Percentiles rank a stretch among this genome's conserved stretches.
These are phyloP conservation scores for Temnopleurus reevesii DNA, from an alignment of 53 echinoderm and acorn worm genomes.

Conservation along the genomic window DNA sequence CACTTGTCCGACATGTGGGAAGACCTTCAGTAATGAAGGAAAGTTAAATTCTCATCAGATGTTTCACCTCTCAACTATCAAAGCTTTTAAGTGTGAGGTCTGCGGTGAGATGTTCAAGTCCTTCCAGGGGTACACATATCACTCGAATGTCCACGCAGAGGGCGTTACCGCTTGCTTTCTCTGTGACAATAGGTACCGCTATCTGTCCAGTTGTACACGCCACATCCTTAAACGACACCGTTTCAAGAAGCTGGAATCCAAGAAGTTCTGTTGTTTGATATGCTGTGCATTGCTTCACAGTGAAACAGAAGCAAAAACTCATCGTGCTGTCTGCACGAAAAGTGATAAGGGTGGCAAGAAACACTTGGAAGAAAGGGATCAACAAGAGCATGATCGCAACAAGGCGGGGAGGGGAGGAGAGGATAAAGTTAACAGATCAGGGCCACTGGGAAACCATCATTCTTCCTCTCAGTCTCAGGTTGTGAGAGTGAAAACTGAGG, in stretches of 20 bases:
- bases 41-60: not conserved
- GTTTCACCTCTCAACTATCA: not conserved
- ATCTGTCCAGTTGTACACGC: not conserved
- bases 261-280: not conserved
- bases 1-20: constrained; percentile 10
- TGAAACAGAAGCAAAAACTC: not conserved
- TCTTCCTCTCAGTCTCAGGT: not conserved
- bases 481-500: not conserved
- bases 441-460: not conserved
- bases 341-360: not conserved
- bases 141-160: not conserved
- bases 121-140: not conserved
- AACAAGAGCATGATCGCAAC: not conserved
- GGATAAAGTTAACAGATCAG: not conserved
- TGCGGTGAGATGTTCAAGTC: not conserved
- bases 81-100: not conserved
- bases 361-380: not conserved
- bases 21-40: not conserved
- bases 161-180: not conserved
- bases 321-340: not conserved
- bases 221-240: not conserved
- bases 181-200: not conserved
- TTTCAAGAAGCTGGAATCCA: not conserved
- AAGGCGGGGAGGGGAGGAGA: not conserved
- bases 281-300: not conserved